phyloP scores from a whole-genome alignment of 2,113 vertebrate genomes.

The Loxodonta africana region DNA sequence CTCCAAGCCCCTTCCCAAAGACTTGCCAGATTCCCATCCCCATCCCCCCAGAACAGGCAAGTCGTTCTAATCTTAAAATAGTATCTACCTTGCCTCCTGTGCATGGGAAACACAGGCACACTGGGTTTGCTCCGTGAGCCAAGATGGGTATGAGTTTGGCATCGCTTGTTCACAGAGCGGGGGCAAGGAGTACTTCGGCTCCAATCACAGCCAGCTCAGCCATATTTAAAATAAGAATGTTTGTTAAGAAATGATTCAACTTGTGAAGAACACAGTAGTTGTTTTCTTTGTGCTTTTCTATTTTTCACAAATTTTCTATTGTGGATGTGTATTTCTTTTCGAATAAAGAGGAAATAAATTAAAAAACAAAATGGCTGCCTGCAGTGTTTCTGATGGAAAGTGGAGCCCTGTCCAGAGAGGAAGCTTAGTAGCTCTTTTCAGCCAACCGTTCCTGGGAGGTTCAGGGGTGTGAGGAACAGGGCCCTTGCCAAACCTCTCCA shows the following conservation, averaged over 20 bases:
- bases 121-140: background rate
- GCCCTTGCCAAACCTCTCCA: background rate
- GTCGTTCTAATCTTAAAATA: background rate
- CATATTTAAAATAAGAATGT: slow-evolving; percentile 6
- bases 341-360: background rate
- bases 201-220: background rate
- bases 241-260: background rate
- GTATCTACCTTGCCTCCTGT: background rate
- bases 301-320: slow-evolving; percentile 27
- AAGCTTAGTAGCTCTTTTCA: background rate
- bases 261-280: background rate
- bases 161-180: background rate
- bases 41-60: background rate
- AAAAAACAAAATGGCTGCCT: background rate
- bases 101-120: background rate
- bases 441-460: background rate
- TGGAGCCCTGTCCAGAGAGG: background rate
- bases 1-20: background rate
- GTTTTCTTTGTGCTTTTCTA: background rate
- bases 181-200: background rate
- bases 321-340: background rate
- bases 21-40: background rate
- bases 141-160: background rate
- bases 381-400: background rate
- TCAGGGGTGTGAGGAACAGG: background rate